These are phyloP conservation scores for Eumacrocentrus americanus DNA, from an alignment of 2,888 invertebrate genomes.

Conservation along the genomic window DNA sequence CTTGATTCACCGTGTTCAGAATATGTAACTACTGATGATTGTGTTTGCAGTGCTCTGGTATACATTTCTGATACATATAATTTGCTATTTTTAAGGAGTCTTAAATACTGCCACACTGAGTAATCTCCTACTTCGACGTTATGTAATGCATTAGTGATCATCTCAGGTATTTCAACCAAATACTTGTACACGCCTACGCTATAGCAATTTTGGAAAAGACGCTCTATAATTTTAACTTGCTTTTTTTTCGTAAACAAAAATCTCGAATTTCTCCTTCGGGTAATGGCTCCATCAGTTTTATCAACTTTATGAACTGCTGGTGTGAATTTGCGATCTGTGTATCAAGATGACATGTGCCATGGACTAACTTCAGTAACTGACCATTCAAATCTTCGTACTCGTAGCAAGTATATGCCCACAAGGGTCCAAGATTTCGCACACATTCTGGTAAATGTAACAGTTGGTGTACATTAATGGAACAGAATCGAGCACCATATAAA, in stretches of 20 bases:
- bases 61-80: constrained; percentile 29
- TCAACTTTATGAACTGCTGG: constrained; percentile 19
- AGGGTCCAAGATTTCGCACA: constrained; percentile 29
- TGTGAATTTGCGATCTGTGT: constrained; percentile 33
- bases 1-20: not conserved
- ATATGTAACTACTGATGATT: constrained; percentile 24
- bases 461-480: constrained; percentile 30
- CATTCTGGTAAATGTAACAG: constrained; percentile 28
- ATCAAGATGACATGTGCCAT: constrained; percentile 32
- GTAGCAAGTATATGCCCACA: constrained; percentile 34
- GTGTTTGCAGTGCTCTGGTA: constrained; percentile 23
- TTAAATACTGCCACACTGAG: constrained; percentile 27
- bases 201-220: constrained; percentile 21
- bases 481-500: constrained; percentile 28
- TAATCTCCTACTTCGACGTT: constrained; percentile 9
- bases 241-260: no score
- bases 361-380: constrained; percentile 26
- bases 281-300: constrained; percentile 18
- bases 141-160: constrained; percentile 12
- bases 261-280: no score
- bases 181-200: constrained; percentile 27
- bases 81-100: constrained; percentile 30
- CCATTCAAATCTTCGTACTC: constrained; percentile 35
- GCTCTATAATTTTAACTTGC: constrained; percentile 31
- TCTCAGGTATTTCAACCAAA: not conserved